These are phyloP conservation scores for Anaspis maculata DNA, from an alignment of 2,888 invertebrate genomes.

Conservation along the genomic window DNA sequence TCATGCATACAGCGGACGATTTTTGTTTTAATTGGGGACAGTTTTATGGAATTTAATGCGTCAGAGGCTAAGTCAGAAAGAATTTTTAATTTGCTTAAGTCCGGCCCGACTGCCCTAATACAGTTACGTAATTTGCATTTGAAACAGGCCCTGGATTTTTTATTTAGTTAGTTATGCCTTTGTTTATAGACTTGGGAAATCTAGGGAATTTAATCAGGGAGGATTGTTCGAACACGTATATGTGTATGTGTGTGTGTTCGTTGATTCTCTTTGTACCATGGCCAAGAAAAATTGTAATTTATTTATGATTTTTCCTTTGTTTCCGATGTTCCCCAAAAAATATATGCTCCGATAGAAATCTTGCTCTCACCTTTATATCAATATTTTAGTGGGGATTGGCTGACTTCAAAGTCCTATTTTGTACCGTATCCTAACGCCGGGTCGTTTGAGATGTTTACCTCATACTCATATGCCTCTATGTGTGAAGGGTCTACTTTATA, in stretches of 20 bases:
- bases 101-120: slow-evolving; percentile 21
- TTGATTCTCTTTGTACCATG: slow-evolving; percentile 9
- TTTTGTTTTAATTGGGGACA: too few species aligned
- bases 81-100: slow-evolving; percentile 27
- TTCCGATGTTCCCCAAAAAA: slow-evolving; percentile 10
- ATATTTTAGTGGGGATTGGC: slow-evolving; percentile 16
- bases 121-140: slow-evolving; percentile 25
- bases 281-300: slow-evolving; percentile 13
- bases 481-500: too few species aligned
- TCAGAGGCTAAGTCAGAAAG: slow-evolving; percentile 16
- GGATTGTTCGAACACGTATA: background rate
- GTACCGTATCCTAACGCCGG: too few species aligned
- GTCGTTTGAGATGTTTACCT: too few species aligned
- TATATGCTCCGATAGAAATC: slow-evolving; percentile 12
- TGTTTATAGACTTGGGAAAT: slow-evolving; percentile 15
- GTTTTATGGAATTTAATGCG: too few species aligned
- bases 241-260: slow-evolving; percentile 8
- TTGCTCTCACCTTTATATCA: slow-evolving; percentile 16
- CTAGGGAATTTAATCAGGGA: slow-evolving; percentile 13
- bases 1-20: too few species aligned
- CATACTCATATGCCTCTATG: too few species aligned
- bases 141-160: slow-evolving; percentile 16
- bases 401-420: slow-evolving; percentile 14
- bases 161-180: slow-evolving; percentile 10
- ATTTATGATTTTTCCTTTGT: slow-evolving; percentile 15